These are phyloP conservation scores for Drosophila sucinea DNA, from an alignment of 1,140 invertebrate species.

Conservation along the genomic window DNA sequence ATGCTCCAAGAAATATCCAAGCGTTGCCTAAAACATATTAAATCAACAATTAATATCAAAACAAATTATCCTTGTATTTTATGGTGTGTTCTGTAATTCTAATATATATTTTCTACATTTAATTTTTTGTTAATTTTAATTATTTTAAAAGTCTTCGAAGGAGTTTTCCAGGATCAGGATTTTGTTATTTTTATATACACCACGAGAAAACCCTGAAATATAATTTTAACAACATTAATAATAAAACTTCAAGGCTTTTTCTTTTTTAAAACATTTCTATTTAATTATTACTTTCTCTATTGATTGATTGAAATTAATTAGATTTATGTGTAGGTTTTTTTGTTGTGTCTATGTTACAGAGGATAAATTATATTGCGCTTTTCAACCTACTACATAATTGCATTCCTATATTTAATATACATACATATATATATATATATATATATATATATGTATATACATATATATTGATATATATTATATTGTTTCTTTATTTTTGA, in stretches of 20 bases:
- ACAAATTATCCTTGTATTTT: too few relatives aligned
- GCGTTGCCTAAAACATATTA: too few relatives aligned
- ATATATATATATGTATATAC: constrained; percentile 12
- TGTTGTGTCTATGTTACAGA: constrained; percentile 67
- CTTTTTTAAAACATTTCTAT: constrained; percentile 68
- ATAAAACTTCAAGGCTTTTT: not conserved
- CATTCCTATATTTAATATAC: constrained; percentile 55
- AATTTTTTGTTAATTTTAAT: too few relatives aligned
- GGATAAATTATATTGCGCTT: constrained; percentile 75
- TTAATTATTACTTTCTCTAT: constrained; percentile 49
- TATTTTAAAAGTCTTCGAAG: too few relatives aligned
- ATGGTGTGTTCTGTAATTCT: too few relatives aligned
- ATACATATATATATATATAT: constrained; percentile 39
- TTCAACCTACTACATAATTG: constrained; percentile 55
- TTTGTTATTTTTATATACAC: too few relatives aligned
- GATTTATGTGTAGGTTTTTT: constrained; percentile 24
- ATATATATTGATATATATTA: not conserved
- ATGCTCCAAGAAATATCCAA: too few relatives aligned
- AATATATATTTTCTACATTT: too few relatives aligned
- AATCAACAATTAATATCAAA: too few relatives aligned
- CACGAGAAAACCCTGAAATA: too few relatives aligned
- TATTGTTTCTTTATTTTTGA: not conserved
- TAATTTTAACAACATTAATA: too few relatives aligned
- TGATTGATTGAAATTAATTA: constrained; percentile 32
- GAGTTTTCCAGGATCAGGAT: too few relatives aligned